These are phyloP conservation scores for Seriola quinqueradiata DNA, from an alignment of 2,113 vertebrate genomes.

Conservation along the genomic window DNA sequence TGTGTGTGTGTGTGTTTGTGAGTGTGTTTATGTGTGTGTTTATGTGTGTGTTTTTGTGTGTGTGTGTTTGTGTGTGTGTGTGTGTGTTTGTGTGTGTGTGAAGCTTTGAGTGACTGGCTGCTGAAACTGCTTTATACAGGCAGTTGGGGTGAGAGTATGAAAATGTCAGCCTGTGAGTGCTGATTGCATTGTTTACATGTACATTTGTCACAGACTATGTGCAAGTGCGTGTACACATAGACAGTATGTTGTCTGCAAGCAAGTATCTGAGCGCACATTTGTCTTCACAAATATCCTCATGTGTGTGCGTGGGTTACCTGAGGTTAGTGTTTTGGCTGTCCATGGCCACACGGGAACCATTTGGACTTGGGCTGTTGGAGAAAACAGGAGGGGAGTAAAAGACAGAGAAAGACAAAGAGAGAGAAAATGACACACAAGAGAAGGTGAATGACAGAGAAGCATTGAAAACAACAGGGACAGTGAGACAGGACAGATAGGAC, in stretches of 20 bases:
- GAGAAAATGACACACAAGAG: slow-evolving; percentile 33
- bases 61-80: background rate
- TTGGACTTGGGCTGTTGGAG: slow-evolving; percentile 81
- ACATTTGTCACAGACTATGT: slow-evolving; percentile 26
- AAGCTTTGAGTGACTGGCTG: slow-evolving; percentile 37
- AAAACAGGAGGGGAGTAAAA: slow-evolving; percentile 45
- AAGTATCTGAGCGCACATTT: slow-evolving; percentile 26
- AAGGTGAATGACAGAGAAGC: slow-evolving; percentile 36
- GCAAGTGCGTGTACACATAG: background rate
- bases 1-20: no score
- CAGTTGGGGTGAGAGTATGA: slow-evolving; percentile 26
- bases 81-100: background rate
- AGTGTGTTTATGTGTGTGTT: background rate
- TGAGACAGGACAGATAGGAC: slow-evolving; percentile 7
- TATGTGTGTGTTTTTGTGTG: background rate
- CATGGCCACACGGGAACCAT: slow-evolving; percentile 82
- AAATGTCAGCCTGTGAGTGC: slow-evolving; percentile 19
- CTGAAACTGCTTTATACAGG: slow-evolving; percentile 37
- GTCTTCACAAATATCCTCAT: slow-evolving; percentile 21
- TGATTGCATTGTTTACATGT: slow-evolving; percentile 19
- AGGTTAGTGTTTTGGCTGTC: slow-evolving; percentile 86
- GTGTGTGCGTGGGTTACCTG: slow-evolving; percentile 75
- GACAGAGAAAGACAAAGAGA: slow-evolving; percentile 30
- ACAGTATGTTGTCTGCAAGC: slow-evolving; percentile 13
- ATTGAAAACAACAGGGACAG: slow-evolving; percentile 40